Base-by-base conservation (phyloP, 2,113 vertebrate species). In the Planiliza haematocheilus region DNA sequence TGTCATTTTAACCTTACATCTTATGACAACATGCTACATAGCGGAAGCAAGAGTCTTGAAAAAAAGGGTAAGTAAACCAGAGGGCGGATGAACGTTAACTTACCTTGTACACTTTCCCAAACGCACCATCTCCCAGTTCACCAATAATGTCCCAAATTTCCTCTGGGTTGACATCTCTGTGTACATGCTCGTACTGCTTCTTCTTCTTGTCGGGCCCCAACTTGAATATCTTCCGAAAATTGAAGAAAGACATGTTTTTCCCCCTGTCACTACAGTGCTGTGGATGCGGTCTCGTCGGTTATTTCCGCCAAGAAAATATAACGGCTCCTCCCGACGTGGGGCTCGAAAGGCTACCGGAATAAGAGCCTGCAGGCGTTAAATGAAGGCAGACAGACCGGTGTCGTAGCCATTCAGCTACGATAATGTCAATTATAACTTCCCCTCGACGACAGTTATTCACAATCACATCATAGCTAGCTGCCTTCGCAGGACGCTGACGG, bases 91-190 rank as follows among this genome's bases (percentile, higher is more conserved):
- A 16, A 65, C 53, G 17, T 48, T 7, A 79, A 79, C 76, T 94
- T 95, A 99, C 98, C 97, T 98, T 99, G 90, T 94, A 99, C 46
- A 99, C 98, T 94, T 99, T 99, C 0, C 98, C 98, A 87, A 99
- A 99, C 36, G 98, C 98, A 55, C 98, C 98, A 87, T 99, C 98
- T 18, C 98, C 98, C 87, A 99, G 90, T 77, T 99, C 98, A 6
- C 98, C 98, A 4, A 99, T 95, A 7, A 99, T 97, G 10, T 98
- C 95, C 98, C 98, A 99, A 46, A 95, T 92, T 17, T 99, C 98
- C 90, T 99, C 97, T 0, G 98, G 98, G 81, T 99, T 98, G 58
- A 96, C 79, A 81, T 99, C 98, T 83, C 97, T 94, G 87, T 98
- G 97, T 53, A 99, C 98, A 64, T 99, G 96, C 24, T 99, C 97